Evolutionary conservation across 2,888 invertebrate species (phyloP), one percentile per base, ranked within the genome.

Genomic region (Taenaris catops): DNA sequence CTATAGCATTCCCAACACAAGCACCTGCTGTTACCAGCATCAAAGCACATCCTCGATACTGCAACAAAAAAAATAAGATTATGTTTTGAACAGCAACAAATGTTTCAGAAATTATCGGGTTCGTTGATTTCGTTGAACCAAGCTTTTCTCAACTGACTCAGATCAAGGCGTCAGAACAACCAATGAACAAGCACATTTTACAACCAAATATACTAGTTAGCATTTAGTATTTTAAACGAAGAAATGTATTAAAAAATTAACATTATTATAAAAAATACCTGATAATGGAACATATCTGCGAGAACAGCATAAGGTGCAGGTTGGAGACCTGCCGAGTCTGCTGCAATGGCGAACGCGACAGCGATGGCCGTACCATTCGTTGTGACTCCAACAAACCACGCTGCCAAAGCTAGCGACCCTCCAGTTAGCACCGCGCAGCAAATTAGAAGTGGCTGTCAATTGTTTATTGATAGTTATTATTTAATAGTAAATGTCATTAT

Each of bases 251-350:
- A n/a, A n/a, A n/a, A n/a, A n/a, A n/a, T n/a, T n/a, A n/a, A n/a
- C n/a, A n/a, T n/a, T n/a, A n/a, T n/a, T n/a, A n/a, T n/a, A n/a
- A 24, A 5, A 4, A 7, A 11, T 26, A 75, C 76, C 67, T 73
- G 52, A 36, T 76, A 76, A 20, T 61, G 52, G 50, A 78, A 79
- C 70, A 75, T 71, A 41, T 79, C 79, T 0, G 67, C 59, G 3
- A 74, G 53, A 51, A 78, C 45, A 8, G 76, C 73, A 55, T 75
- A 76, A 2, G 78, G 73, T 41, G 70, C 75, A 11, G 76, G 67
- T 54, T 78, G 75, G 45, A 76, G 52, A 3, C 72, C 76, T 2
- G 58, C 64, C 19, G 71, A 66, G 63, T 78, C 79, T 0, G 67
- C 66, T 9, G 63, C 65, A 8, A 70, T 69, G 2, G 73, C 76